Base-by-base conservation (phyloP, 2,113 vertebrate species). In the Athene noctua region DNA sequence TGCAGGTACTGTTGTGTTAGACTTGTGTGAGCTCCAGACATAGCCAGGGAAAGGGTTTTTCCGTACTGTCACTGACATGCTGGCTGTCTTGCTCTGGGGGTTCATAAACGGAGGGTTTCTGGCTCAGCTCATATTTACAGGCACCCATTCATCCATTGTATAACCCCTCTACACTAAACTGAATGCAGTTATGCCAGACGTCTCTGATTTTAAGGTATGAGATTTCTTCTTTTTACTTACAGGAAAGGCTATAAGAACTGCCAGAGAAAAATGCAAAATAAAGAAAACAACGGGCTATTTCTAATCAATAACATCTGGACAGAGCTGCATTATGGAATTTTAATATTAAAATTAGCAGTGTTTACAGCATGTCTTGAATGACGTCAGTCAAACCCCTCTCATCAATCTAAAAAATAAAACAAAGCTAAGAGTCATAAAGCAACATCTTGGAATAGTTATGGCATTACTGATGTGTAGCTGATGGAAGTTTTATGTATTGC, bases 341-440 rank as follows among this genome's bases (percentile, higher is more conserved):
- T 80, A 72, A 54, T 94, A 87, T 90, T 85, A 65, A 91, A 92
- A 92, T 86, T 68, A 91, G 25, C 25, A 51, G 26, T 77, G 73
- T 81, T 91, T 94, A 55, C 23, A 81, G 9, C 32, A 47, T 77
- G 62, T 55, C 29, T 85, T 93, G 71, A 88, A 82, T 92, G 46
- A 91, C 1, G 0, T 82, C 85, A 82, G 70, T 57, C 66, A 94
- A 82, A 36, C 5, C 2, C 34, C 19, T 80, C 78, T 86, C 78
- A 94, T 73, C 54, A 88, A 23, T 82, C 49, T 86, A 73, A 88
- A 93, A 93, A 82, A 32, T 61, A 65, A 71, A 95, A 87, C 47
- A 67, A 86, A 87, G 18, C 22, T 93, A 73, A 91, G 47, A 72
- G 36, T 61, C 52, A 77, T 66, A 83, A 95, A 90, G 42, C n/a